phyloP scores from a whole-genome alignment of 2,888 invertebrate genomes.

The Stramonita haemastoma region DNA sequence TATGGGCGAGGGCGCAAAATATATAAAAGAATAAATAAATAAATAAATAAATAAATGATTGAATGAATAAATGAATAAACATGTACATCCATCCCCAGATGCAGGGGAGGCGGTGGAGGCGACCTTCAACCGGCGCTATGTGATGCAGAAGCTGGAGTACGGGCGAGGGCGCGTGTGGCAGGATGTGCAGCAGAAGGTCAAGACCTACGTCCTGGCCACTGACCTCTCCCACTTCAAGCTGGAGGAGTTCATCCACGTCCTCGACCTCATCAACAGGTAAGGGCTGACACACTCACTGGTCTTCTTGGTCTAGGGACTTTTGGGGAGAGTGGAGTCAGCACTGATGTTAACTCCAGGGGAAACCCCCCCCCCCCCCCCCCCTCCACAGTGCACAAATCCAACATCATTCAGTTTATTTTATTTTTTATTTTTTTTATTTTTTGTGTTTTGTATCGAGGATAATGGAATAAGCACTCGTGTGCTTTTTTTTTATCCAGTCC shows the following conservation, averaged over 20 bases:
- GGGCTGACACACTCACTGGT: not conserved
- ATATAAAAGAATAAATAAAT: too few species aligned
- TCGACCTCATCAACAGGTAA: constrained; percentile 89
- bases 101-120: constrained; percentile 68
- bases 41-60: too few species aligned
- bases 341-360: too few species aligned
- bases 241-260: constrained; percentile 94
- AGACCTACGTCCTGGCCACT: constrained; percentile 85
- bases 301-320: not conserved
- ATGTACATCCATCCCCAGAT: constrained; percentile 16
- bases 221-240: constrained; percentile 92
- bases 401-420: too few species aligned
- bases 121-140: constrained; percentile 84
- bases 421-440: too few species aligned
- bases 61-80: too few species aligned
- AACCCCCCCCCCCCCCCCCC: too few species aligned
- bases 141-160: constrained; percentile 91
- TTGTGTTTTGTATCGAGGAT: too few species aligned
- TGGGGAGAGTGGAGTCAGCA: too few species aligned
- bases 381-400: too few species aligned
- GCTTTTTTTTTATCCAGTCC: too few species aligned
- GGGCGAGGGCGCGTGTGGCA: constrained; percentile 93
- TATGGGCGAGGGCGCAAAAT: constrained; percentile 88
- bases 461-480: too few species aligned
- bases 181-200: constrained; percentile 93